Evolutionary conservation across 2,888 invertebrate genomes (phyloP).

Genomic region (Clusia tigrina): DNA sequence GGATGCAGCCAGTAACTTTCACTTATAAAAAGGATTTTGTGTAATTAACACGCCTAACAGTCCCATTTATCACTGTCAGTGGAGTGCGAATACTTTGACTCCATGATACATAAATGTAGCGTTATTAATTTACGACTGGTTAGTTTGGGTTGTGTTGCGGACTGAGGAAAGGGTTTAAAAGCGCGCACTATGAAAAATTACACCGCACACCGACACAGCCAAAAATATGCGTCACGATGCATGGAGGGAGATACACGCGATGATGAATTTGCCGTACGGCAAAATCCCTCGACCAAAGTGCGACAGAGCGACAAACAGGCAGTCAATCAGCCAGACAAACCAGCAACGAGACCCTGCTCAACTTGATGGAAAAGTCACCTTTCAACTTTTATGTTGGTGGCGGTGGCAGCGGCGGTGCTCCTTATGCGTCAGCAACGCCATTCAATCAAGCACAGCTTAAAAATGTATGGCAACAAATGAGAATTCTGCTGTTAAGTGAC

Average conservation of each 20-base stretch:
- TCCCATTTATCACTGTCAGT: too few species aligned
- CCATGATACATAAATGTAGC: too few species aligned
- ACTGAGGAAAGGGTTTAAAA: too few species aligned
- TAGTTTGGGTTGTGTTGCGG: too few species aligned
- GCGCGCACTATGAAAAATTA: too few species aligned
- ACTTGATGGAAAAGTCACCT: slow-evolving; percentile 52
- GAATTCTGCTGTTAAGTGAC: background rate
- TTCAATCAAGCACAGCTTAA: background rate
- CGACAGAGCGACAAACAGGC: too few species aligned
- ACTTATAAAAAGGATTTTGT: too few species aligned
- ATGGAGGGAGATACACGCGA: slow-evolving; percentile 10
- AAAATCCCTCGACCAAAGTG: background rate
- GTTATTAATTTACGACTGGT: too few species aligned
- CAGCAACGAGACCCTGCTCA: slow-evolving; percentile 41
- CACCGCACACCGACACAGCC: background rate
- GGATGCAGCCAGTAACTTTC: too few species aligned
- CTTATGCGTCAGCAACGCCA: background rate
- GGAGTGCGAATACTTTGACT: too few species aligned
- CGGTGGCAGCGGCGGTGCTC: too few species aligned
- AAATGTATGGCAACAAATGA: slow-evolving; percentile 4
- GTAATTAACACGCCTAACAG: too few species aligned
- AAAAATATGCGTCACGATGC: background rate
- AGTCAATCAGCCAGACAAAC: background rate
- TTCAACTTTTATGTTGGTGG: slow-evolving; percentile 37
- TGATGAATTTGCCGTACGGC: slow-evolving; percentile 38